Evolutionary conservation across 2,113 vertebrate species (phyloP), one percentile per base, ranked within the genome.

Genomic region (Mesitornis unicolor): DNA sequence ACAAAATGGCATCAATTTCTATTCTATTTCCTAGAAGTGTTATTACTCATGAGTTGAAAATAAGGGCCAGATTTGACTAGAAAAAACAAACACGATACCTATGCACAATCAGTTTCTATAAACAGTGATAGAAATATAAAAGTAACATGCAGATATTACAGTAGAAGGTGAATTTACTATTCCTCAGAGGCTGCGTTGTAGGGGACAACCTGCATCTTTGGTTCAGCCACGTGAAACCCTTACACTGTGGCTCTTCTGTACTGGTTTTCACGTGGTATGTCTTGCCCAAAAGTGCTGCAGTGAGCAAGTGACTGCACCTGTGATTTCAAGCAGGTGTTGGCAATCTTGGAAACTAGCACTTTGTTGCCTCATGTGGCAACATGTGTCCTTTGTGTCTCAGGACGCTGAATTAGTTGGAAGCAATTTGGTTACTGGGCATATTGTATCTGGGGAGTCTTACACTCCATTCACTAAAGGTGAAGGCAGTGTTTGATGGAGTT

Each of bases 91-190:
- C 40, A 48, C 53, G 42, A 93, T 76, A 59, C 2, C 13, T 53
- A 64, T 82, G 56, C 35, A 73, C 56, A 95, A 78, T 60, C 79
- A 95, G 84, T 95, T 93, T 64, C 89, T 93, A 17, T 25, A 82
- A 88, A 91, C 47, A 93, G 60, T 61, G 92, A 96, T 61, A 28
- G 78, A 87, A 97, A 75, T 59, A 53, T 9, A 36, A 45, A 81
- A 75, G 8, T 63, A 53, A 53, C 16, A 26, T 3, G 2, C 1
- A 40, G 17, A 13, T 54, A 45, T 25, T 70, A 26, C 26, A 17
- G 10, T 13, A 13, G 33, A 81, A 67, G 28, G 9, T 67, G 36
- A 57, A 21, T 73, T 75, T 5, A 10, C 28, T 47, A 0, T n/a
- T 95, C 35, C 26, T 73, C 36, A 51, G 18, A 61, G 69, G 7